Base-by-base conservation (phyloP, 1,140 invertebrate genomes). In the Drosophila biarmipes region DNA sequence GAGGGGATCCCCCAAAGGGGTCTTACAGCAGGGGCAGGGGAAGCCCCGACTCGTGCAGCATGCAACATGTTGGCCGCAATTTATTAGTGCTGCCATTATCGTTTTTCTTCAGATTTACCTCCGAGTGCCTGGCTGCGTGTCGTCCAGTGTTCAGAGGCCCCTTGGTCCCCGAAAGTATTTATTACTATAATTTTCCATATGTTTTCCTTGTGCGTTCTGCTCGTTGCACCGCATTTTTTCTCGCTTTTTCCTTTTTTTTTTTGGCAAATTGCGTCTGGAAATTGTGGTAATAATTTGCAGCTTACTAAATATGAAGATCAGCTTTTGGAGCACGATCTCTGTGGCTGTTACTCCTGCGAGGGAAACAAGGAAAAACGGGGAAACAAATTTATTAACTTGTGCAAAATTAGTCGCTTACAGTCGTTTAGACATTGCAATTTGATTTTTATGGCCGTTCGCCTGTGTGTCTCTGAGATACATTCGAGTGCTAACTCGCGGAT, bases 171-270 rank as follows among this genome's bases (percentile, higher is more conserved):
- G 53, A 56, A 75, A 87, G 80, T 89, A 89, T 89, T 89, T 89
- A 89, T 89, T 89, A 89, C 76, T 89, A 89, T 89, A 89, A 89
- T 89, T 89, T 89, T 89, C 84, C 84, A 89, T 89, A 89, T 89
- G 84, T 89, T 87, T 87, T 87, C 72, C 79, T 66, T 78, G 82
- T 86, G 81, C 80, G 81, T 86, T 86, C 73, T 77, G 73, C 64
- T 78, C 57, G 64, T 78, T 78, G 63, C 55, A 52, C 63, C 64
- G 63, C 19, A 69, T 69, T 69, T 66, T 55, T 48, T 48, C 40
- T 64, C 17, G 43, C 43, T 29, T 35, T 35, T 51, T 35, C 19
- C n/a, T n/a, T 21, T 11, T 42, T 29, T 59, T 87, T 87, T 89
- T 89, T 29, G 84, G 85, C 84, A 89, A 89, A 89, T 89, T 89